Conservation (phyloP, 2,888 invertebrate genomes). For the Agapostemon virescens region DNA sequence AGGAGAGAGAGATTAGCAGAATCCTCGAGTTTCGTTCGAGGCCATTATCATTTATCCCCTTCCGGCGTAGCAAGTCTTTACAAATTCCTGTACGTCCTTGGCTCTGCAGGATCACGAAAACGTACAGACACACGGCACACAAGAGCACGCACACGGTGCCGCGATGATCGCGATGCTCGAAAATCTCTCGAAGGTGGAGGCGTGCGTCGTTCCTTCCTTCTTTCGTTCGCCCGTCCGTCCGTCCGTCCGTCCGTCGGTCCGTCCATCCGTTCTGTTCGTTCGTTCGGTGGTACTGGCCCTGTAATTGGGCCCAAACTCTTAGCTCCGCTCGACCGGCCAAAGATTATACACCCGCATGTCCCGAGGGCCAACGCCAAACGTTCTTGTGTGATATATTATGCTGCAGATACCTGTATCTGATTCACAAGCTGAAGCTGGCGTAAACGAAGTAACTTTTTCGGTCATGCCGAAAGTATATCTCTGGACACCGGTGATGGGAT, state of each 20-base stretch:
- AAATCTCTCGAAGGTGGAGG: slow-evolving; percentile 74
- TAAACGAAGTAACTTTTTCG: slow-evolving; percentile 77
- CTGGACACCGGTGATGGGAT: too few species aligned
- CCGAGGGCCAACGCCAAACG: slow-evolving; percentile 77
- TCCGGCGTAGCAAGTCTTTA: slow-evolving; percentile 57
- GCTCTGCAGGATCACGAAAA: slow-evolving; percentile 55
- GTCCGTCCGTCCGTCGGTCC: slow-evolving; percentile 44
- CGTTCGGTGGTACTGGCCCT: slow-evolving; percentile 79
- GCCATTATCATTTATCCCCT: slow-evolving; percentile 67
- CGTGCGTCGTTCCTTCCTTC: slow-evolving; percentile 73
- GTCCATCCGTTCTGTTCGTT: slow-evolving; percentile 50
- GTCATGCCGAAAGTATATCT: slow-evolving; percentile 52
- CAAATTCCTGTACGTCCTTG: slow-evolving; percentile 64
- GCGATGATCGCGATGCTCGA: slow-evolving; percentile 70
- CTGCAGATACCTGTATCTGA: slow-evolving; percentile 79
- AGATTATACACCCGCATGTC: slow-evolving; percentile 81
- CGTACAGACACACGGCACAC: slow-evolving; percentile 31
- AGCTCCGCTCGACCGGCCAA: slow-evolving; percentile 77
- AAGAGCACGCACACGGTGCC: slow-evolving; percentile 45
- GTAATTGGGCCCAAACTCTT: slow-evolving; percentile 80
- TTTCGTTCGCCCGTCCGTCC: slow-evolving; percentile 50
- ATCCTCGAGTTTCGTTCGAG: slow-evolving; percentile 46
- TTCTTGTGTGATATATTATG: slow-evolving; percentile 79
- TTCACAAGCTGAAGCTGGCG: slow-evolving; percentile 78
- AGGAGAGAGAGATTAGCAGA: slow-evolving; percentile 42